Percentiles rank a stretch among this genome's conserved stretches.
These are phyloP conservation scores for Samia ricini DNA, from an alignment of 1,140 invertebrate genomes.

Conservation along the genomic window DNA sequence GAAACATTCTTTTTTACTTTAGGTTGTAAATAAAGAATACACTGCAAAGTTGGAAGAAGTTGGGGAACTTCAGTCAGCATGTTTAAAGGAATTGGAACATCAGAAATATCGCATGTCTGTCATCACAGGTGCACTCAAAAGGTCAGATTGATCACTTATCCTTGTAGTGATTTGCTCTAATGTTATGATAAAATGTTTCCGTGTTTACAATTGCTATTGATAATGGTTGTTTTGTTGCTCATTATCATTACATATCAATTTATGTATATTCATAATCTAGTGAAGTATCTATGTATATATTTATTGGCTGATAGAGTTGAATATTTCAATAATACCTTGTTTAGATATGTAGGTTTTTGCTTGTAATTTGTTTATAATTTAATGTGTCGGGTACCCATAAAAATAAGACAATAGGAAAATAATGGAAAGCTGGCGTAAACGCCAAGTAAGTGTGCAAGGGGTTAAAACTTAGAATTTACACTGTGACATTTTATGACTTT, in stretches of 20 bases:
- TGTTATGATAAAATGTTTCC: constrained; percentile 8
- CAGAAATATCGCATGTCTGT: constrained; percentile 92
- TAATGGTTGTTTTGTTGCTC: not conserved
- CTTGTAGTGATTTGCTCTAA: not conserved
- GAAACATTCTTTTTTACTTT: constrained; percentile 57
- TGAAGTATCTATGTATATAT: not conserved
- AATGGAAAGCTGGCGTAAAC: too few relatives aligned
- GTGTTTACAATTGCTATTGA: not conserved
- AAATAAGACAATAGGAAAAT: too few relatives aligned
- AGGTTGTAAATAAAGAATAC: constrained; percentile 91
- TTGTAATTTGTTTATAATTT: too few relatives aligned
- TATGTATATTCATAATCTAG: not conserved
- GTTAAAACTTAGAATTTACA: too few relatives aligned
- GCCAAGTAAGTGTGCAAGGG: too few relatives aligned
- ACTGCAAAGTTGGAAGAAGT: constrained; percentile 90
- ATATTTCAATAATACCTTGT: too few relatives aligned
- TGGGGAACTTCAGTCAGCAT: constrained; percentile 90
- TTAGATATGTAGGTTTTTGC: too few relatives aligned
- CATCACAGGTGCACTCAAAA: constrained; percentile 87
- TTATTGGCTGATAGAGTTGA: too few relatives aligned
- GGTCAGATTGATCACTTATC: constrained; percentile 54
- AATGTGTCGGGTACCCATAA: too few relatives aligned
- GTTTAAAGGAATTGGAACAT: constrained; percentile 91
- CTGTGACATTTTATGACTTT: too few relatives aligned
- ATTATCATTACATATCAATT: constrained; percentile 3